These are phyloP conservation scores for Idaea straminata DNA, from an alignment of 2,888 invertebrate species.

Conservation along the genomic window DNA sequence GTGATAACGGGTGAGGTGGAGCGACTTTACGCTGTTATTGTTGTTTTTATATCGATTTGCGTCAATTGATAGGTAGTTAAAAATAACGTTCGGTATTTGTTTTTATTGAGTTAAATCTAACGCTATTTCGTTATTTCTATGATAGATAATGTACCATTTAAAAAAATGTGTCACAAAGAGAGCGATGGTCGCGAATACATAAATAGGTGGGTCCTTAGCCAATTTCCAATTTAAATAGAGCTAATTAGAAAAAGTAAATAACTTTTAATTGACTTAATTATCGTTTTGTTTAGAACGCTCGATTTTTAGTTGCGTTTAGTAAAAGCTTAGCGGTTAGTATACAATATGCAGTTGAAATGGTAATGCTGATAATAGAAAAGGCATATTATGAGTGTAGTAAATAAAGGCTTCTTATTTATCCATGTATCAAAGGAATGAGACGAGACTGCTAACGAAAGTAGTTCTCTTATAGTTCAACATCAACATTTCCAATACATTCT, in stretches of 20 bases:
- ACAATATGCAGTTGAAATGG: too few species aligned
- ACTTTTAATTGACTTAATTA: too few species aligned
- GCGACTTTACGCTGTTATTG: not conserved
- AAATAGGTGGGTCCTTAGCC: too few species aligned
- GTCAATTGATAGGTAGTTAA: not conserved
- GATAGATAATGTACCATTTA: not conserved
- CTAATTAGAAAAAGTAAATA: too few species aligned
- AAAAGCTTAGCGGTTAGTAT: too few species aligned
- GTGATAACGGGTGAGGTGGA: not conserved
- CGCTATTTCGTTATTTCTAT: not conserved
- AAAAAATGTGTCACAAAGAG: not conserved
- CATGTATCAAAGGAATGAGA: not conserved
- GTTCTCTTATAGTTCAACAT: not conserved
- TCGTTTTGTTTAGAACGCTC: too few species aligned
- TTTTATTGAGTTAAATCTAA: not conserved
- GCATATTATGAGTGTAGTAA: not conserved
- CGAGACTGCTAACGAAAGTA: not conserved
- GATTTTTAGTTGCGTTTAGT: too few species aligned
- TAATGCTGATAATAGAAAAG: not conserved
- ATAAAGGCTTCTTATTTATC: not conserved
- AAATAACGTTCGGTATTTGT: not conserved
- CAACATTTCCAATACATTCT: conserved; percentile 1
- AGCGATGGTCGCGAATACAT: too few species aligned
- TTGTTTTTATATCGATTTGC: not conserved
- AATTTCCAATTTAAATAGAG: too few species aligned